Evolutionary conservation across 92 coral and sea anemone genomes (phyloP).

Genomic region (Diadumene lineata): DNA sequence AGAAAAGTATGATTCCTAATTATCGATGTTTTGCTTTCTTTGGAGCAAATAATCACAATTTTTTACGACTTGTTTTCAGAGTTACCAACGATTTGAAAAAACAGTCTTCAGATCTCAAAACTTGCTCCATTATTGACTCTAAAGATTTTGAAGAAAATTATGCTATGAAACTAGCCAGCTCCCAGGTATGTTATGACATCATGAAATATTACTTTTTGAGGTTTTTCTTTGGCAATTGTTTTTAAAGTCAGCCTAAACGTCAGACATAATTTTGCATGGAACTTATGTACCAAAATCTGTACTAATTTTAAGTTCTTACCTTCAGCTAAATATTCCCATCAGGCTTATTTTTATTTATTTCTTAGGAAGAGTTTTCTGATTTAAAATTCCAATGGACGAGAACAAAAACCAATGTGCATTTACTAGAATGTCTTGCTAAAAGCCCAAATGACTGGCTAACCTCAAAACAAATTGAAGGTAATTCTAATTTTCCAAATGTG

Average conservation of each 20-base stretch:
- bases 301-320: too few species aligned
- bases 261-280: too few species aligned
- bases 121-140: slow-evolving; percentile 13
- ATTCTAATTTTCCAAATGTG: background rate
- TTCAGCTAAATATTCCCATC: too few species aligned
- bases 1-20: slow-evolving; percentile 27
- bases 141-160: slow-evolving; percentile 33
- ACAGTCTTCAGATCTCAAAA: slow-evolving; percentile 42
- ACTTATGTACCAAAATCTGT: too few species aligned
- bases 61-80: slow-evolving; percentile 29
- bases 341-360: too few species aligned
- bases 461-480: slow-evolving; percentile 36
- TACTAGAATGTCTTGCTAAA: slow-evolving; percentile 70
- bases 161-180: slow-evolving; percentile 16
- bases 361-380: slow-evolving; percentile 59
- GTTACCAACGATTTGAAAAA: slow-evolving; percentile 67
- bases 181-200: slow-evolving; percentile 4
- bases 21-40: background rate
- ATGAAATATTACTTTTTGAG: background rate
- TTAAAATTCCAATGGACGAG: slow-evolving; percentile 50
- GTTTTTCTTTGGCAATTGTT: too few species aligned
- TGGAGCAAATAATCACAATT: background rate
- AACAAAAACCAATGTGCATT: slow-evolving; percentile 53
- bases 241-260: background rate
- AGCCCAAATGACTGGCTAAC: slow-evolving; percentile 56